These are phyloP conservation scores for Nylanderia fulva DNA, from an alignment of 1,140 invertebrate species.

Conservation along the genomic window DNA sequence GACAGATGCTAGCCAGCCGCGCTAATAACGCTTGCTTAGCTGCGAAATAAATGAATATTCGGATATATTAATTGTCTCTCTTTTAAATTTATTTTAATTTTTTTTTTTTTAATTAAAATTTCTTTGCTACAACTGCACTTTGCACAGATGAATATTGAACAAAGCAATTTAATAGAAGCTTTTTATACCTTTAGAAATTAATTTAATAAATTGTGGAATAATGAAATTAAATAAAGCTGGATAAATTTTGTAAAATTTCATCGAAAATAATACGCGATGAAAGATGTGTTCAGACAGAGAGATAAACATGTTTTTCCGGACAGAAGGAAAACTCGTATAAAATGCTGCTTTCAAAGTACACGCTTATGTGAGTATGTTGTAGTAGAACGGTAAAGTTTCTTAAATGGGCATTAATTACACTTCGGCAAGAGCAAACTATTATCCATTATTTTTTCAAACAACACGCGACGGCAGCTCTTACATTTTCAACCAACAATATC, in stretches of 20 bases:
- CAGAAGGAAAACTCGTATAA: not conserved
- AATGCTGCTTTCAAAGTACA: not conserved
- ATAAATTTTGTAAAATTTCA: no score
- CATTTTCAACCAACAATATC: slow-evolving; percentile 44
- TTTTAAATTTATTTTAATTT: not conserved
- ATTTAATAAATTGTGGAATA: no score
- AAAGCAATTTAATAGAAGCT: no score
- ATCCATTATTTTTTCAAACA: slow-evolving; percentile 46
- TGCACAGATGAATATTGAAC: not conserved
- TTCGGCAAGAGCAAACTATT: not conserved
- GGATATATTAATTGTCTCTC: not conserved
- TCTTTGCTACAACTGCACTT: not conserved
- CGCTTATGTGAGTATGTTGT: not conserved
- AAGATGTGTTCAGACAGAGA: not conserved
- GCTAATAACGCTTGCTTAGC: slow-evolving; percentile 35
- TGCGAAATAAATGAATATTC: not conserved
- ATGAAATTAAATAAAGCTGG: no score
- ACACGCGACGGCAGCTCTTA: not conserved
- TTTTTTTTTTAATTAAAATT: not conserved
- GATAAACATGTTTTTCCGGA: slow-evolving; percentile 13
- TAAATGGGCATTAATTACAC: slow-evolving; percentile 35
- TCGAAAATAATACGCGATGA: not conserved
- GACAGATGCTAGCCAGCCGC: slow-evolving; percentile 25
- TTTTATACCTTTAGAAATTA: no score
- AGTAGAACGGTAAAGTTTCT: slow-evolving; percentile 8